Conservation (phyloP, 2,113 vertebrate genomes). For the Epinephelus moara region DNA sequence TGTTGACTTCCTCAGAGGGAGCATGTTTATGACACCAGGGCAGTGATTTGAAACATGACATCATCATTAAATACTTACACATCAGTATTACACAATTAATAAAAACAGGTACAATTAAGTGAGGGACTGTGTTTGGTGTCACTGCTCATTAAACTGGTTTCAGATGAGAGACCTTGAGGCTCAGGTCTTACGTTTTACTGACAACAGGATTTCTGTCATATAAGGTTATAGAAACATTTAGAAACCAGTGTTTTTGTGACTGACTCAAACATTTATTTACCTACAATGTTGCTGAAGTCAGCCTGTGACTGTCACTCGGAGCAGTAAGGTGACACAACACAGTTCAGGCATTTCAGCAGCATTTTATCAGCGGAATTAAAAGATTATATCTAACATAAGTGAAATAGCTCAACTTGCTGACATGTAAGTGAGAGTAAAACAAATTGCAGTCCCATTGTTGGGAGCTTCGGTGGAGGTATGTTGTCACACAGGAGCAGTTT, state of each 20-base stretch:
- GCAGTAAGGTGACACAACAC: background rate
- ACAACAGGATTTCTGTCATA: background rate
- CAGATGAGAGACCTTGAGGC: background rate
- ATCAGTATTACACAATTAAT: background rate
- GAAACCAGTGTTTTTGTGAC: background rate
- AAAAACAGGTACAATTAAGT: background rate
- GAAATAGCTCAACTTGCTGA: background rate
- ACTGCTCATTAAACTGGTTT: background rate
- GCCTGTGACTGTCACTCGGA: background rate
- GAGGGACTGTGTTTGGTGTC: background rate
- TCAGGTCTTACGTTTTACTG: background rate
- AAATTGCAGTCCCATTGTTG: constrained; percentile 59
- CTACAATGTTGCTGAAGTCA: background rate
- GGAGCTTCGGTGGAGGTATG: constrained; percentile 52
- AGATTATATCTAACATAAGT: background rate
- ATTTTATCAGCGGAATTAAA: background rate
- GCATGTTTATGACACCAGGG: background rate
- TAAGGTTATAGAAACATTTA: background rate
- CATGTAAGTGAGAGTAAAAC: constrained; percentile 30
- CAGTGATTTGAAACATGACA: constrained; percentile 2
- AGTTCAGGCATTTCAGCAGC: background rate
- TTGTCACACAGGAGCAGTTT: constrained; percentile 74
- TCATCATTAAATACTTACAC: background rate
- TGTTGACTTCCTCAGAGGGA: background rate
- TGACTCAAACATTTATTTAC: background rate